Evolutionary conservation across 1,140 invertebrate genomes (phyloP), one percentile per base, ranked within the genome.

Genomic region (Pristionchus pacificus): DNA sequence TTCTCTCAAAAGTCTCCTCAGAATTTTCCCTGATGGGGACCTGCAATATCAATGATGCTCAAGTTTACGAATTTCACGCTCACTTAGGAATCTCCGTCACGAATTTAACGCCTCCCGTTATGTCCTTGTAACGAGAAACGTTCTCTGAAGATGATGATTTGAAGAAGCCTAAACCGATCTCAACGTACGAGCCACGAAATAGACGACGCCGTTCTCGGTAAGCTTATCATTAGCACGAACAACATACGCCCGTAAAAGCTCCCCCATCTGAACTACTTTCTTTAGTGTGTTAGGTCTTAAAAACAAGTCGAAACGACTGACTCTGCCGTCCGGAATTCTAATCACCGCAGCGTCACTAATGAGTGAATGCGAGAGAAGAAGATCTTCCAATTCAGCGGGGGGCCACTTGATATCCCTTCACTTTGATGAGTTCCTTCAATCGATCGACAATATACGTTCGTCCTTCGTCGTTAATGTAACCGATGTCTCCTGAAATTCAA

Each of bases 361-460:
- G 19, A 49, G 38, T 10, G 38, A 19, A 49, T 49, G 38, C 6
- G 38, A 49, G 6, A 49, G 38, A 10, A 49, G 38, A 49, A 49
- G 38, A 19, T 49, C 38, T 49, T 49, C 38, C 6, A 49, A 19
- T 19, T 49, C 38, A 49, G 38, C 38, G 19, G 38, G 38, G 19
- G 38, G 6, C 19, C 6, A 6, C 38, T 49, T 49, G 6, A 49
- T 49, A 73, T 25, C 91, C 91, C 85, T 92, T 92, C 62, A 91
- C 91, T 87, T 95, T 95, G 70, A 94, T 93, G 3, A 94, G 87
- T 82, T 94, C 92, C 79, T 94, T 95, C 60, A 93, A 77, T 68
- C 92, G 86, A 77, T 93, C 92, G 1, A 91, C 90, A 64, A 94
- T 88, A 68, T 88, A 92, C 32, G 84, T 71, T 60, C 60, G 61